Conservation (phyloP, 2,888 invertebrate genomes). For the Himalopsyche anomala region DNA sequence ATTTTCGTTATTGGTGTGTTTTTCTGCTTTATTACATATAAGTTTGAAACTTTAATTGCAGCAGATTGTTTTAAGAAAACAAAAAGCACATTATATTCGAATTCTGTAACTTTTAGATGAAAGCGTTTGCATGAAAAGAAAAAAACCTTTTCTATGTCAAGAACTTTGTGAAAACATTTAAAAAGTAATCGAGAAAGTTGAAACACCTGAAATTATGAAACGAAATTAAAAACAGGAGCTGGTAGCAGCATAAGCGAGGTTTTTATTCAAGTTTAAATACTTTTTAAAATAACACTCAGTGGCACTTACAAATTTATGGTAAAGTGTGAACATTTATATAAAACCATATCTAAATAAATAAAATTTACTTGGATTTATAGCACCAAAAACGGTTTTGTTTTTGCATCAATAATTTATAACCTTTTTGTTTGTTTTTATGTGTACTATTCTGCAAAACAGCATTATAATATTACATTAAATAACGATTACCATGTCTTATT, state of each 20-base stretch:
- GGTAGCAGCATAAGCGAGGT: slow-evolving; percentile 36
- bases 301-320: slow-evolving; percentile 6
- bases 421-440: too few species aligned
- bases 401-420: too few species aligned
- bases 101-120: slow-evolving; percentile 21
- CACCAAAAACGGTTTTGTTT: too few species aligned
- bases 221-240: slow-evolving; percentile 40
- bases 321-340: background rate
- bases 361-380: too few species aligned
- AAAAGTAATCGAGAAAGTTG: slow-evolving; percentile 42
- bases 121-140: slow-evolving; percentile 31
- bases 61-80: slow-evolving; percentile 26
- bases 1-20: too few species aligned
- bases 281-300: slow-evolving; percentile 35
- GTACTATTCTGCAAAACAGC: too few species aligned
- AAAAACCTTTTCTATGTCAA: slow-evolving; percentile 41
- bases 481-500: too few species aligned
- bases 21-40: background rate
- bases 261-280: slow-evolving; percentile 41
- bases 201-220: slow-evolving; percentile 40
- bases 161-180: slow-evolving; percentile 42
- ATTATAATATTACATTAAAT: too few species aligned
- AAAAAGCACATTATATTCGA: slow-evolving; percentile 27
- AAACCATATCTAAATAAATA: slow-evolving; percentile 4
- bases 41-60: background rate